Percentiles rank a stretch among this genome's conserved stretches.
These are phyloP conservation scores for Drosophila diplacantha DNA, from an alignment of 2,888 invertebrate species.

Conservation along the genomic window DNA sequence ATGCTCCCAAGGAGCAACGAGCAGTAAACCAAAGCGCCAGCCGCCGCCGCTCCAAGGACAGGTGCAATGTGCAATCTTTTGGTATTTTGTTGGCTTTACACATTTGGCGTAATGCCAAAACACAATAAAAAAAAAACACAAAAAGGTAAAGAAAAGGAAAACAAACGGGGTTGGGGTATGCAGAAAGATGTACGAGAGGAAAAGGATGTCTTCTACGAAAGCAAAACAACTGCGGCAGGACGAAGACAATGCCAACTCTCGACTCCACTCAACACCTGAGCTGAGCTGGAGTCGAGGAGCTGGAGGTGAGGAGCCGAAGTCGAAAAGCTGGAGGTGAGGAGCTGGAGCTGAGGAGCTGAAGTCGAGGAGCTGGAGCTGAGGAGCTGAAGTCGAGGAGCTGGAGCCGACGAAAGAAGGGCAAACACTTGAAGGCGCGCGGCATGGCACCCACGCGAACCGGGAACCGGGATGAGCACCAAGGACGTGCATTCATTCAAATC, in stretches of 20 bases:
- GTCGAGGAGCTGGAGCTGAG: slow-evolving; percentile 45
- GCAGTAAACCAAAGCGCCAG: slow-evolving; percentile 57
- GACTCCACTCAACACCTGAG: slow-evolving; percentile 61
- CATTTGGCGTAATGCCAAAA: slow-evolving; percentile 75
- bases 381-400: slow-evolving; percentile 49
- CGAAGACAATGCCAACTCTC: slow-evolving; percentile 61
- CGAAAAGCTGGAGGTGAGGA: too few relatives aligned
- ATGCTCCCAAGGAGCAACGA: slow-evolving; percentile 23
- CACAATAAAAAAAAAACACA: slow-evolving; percentile 51
- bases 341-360: slow-evolving; percentile 45
- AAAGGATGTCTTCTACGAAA: slow-evolving; percentile 18
- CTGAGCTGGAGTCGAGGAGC: not conserved
- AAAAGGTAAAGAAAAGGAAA: not conserved
- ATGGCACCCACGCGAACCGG: slow-evolving; percentile 26
- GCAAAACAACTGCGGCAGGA: slow-evolving; percentile 60
- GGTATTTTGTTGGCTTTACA: slow-evolving; percentile 74
- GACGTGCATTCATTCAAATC: slow-evolving; percentile 72
- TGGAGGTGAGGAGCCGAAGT: slow-evolving; percentile 46
- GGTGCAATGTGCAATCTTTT: slow-evolving; percentile 72
- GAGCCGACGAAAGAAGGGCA: slow-evolving; percentile 59
- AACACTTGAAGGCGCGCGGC: slow-evolving; percentile 63
- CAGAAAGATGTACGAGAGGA: not conserved
- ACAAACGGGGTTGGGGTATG: not conserved
- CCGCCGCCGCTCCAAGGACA: slow-evolving; percentile 51
- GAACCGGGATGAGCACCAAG: slow-evolving; percentile 41